phyloP scores from a whole-genome alignment of 1,140 invertebrate species.

The Ceratosolen fusciceps region DNA sequence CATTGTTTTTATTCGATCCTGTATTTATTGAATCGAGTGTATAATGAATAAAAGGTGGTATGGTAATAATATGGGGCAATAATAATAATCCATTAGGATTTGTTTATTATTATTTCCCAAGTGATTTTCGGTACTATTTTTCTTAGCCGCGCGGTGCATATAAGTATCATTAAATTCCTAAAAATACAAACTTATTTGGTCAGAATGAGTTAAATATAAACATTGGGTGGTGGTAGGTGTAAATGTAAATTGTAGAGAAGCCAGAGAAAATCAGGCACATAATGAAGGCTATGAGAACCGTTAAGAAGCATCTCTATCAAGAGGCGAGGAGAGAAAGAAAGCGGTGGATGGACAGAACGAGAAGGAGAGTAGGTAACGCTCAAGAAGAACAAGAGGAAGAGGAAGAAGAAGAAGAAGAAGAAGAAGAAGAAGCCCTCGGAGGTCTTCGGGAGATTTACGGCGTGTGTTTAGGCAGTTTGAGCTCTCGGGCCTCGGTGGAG shows the following conservation, averaged over 20 bases:
- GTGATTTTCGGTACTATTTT: neutral
- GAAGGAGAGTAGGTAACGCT: no score
- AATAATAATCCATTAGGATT: neutral
- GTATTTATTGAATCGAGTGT: no score
- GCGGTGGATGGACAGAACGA: neutral
- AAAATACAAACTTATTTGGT: neutral
- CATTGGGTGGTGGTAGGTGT: neutral
- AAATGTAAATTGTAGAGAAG: neutral
- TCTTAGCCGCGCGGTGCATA: neutral
- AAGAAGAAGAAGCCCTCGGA: slow-evolving; percentile 51
- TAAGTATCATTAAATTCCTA: neutral
- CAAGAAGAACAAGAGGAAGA: slow-evolving; percentile 32
- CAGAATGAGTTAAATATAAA: neutral
- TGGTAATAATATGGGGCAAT: no score
- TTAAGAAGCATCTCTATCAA: slow-evolving; percentile 64
- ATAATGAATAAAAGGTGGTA: no score
- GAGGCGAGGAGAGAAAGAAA: slow-evolving; percentile 41
- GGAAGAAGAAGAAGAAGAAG: neutral
- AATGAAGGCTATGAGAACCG: slow-evolving; percentile 56
- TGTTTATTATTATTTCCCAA: neutral
- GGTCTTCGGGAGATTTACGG: slow-evolving; percentile 64
- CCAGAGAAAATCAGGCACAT: neutral
- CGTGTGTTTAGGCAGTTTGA: slow-evolving; percentile 64
- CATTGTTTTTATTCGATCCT: no score
- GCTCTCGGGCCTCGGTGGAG: neutral